A percentile compares a stretch with the other conserved stretches of the same genome.
phyloP scores from a whole-genome alignment of 2,888 invertebrate species.

The Microctonus hyperodae region DNA sequence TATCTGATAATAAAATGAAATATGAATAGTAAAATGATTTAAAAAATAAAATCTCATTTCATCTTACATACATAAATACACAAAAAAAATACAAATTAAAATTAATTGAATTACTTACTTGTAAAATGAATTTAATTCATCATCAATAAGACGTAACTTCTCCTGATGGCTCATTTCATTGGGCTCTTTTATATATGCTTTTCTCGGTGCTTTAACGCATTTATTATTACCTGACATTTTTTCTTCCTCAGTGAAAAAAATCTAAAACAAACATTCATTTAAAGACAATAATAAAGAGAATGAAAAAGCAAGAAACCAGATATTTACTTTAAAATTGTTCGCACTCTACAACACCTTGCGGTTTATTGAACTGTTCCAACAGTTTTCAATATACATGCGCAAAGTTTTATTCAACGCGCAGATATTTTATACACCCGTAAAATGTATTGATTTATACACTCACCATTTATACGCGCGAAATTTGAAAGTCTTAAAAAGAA shows the following conservation, averaged over 20 bases:
- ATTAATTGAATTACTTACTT: slow-evolving; percentile 48
- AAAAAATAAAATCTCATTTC: too few relatives aligned
- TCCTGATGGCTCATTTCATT: slow-evolving; percentile 61
- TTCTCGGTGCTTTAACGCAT: slow-evolving; percentile 56
- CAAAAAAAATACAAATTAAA: background rate
- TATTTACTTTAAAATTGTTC: background rate
- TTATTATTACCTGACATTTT: slow-evolving; percentile 56
- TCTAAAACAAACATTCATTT: too few relatives aligned
- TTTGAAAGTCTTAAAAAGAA: background rate
- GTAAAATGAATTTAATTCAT: slow-evolving; percentile 60
- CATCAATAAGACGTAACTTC: slow-evolving; percentile 59
- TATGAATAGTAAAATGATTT: background rate
- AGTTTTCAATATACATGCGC: background rate
- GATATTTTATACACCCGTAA: background rate
- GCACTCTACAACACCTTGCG: background rate
- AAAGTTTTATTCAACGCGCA: background rate
- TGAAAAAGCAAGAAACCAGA: too few relatives aligned
- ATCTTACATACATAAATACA: background rate
- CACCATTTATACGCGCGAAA: background rate
- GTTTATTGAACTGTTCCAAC: background rate
- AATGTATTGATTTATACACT: too few relatives aligned
- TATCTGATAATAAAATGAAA: slow-evolving; percentile 61
- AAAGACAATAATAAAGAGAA: too few relatives aligned
- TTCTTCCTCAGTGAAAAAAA: background rate
- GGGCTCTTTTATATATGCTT: slow-evolving; percentile 56